A percentile compares a stretch with the other conserved stretches of the same genome.
Conservation (phyloP, 2,797 vertebrate species). For the Pygocentrus nattereri region DNA sequence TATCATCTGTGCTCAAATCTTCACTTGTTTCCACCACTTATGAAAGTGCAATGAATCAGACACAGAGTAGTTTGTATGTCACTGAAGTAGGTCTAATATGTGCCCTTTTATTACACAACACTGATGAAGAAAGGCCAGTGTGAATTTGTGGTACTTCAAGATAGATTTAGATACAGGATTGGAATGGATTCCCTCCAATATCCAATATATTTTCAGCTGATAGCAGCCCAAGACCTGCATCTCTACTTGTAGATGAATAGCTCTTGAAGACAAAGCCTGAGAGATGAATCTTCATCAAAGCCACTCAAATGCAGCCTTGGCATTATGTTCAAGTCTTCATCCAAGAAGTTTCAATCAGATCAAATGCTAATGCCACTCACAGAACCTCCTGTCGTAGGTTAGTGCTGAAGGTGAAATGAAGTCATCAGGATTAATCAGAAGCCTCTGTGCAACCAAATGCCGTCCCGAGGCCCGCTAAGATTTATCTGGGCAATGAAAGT, state of each 20-base stretch:
- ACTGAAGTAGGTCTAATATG: no score
- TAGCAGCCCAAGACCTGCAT: not conserved
- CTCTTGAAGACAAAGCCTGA: not conserved
- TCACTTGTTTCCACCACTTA: no score
- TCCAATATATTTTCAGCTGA: no score
- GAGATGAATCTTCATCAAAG: not conserved
- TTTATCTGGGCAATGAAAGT: conserved; percentile 71
- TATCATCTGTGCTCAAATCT: no score
- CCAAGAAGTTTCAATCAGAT: conserved; percentile 17
- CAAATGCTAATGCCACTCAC: conserved; percentile 14
- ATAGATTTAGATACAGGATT: not conserved
- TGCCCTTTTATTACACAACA: no score
- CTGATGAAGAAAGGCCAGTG: no score
- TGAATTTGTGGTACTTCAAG: not conserved
- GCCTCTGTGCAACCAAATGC: conserved; percentile 62
- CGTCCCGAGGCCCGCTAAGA: conserved; percentile 72
- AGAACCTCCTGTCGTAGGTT: conserved; percentile 67
- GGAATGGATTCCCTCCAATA: not conserved
- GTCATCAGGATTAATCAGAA: conserved; percentile 77
- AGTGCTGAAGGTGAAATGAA: conserved; percentile 71
- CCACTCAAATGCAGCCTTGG: not conserved
- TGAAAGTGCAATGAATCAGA: no score
- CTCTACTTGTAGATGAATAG: not conserved
- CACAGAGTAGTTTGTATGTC: no score
- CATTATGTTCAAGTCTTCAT: not conserved